Percentiles rank a stretch among this genome's conserved stretches.
These are phyloP conservation scores for Zaprionus davidi DNA, from an alignment of 1,140 invertebrate genomes.

Conservation along the genomic window DNA sequence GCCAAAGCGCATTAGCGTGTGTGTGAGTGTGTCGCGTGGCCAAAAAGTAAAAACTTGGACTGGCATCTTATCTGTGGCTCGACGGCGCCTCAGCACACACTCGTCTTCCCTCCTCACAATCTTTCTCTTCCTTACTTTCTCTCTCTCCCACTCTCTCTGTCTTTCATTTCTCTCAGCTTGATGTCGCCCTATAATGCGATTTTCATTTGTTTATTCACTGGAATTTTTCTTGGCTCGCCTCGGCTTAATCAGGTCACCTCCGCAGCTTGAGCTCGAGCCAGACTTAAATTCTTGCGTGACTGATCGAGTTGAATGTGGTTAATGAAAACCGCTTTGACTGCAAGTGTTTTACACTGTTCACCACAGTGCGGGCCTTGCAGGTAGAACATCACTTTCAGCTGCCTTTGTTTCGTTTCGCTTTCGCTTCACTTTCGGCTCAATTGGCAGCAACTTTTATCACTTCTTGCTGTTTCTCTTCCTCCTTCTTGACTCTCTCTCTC, in stretches of 20 bases:
- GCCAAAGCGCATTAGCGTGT: conserved; percentile 2
- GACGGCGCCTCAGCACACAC: neutral
- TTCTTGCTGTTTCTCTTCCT: neutral
- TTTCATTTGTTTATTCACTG: conserved; percentile 7
- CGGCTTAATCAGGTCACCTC: neutral
- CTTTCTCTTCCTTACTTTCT: neutral
- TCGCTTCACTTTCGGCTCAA: neutral
- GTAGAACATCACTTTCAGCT: neutral
- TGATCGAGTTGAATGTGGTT: neutral
- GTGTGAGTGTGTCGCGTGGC: conserved; percentile 3
- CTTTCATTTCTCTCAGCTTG: conserved; percentile 1
- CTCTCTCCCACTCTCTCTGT: neutral
- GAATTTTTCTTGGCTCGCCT: conserved; percentile 2
- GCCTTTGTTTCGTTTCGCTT: neutral
- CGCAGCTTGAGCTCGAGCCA: neutral
- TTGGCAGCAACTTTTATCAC: conserved; percentile 7
- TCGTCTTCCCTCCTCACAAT: neutral
- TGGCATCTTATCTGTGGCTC: conserved; percentile 6
- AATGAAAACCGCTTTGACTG: neutral
- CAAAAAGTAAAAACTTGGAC: conserved; percentile 2
- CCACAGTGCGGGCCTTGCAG: neutral
- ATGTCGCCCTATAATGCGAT: neutral
- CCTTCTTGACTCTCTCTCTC: neutral
- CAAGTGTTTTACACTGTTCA: neutral
- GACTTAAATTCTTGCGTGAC: neutral